phyloP scores from a whole-genome alignment of 2,888 invertebrate genomes.

The Tipula confusa region DNA sequence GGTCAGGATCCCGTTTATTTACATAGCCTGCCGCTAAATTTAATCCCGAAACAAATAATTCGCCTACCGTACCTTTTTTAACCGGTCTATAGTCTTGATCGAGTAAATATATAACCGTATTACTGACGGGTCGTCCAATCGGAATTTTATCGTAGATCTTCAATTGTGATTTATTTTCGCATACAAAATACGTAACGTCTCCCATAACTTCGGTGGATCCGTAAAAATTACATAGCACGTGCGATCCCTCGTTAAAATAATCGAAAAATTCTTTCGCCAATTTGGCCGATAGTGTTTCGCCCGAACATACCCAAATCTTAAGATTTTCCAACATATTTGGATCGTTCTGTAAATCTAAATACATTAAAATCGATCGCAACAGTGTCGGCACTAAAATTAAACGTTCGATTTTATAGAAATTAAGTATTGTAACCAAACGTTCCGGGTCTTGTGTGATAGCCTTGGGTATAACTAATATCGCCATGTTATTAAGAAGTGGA shows the following conservation, averaged over 20 bases:
- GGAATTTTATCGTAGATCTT: conserved; percentile 66
- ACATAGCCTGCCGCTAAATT: conserved; percentile 81
- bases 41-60: conserved; percentile 74
- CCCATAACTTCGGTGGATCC: conserved; percentile 92
- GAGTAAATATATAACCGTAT: conserved; percentile 74
- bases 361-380: conserved; percentile 72
- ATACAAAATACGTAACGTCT: conserved; percentile 75
- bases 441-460: conserved; percentile 73
- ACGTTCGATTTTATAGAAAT: conserved; percentile 72
- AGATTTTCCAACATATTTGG: conserved; percentile 56
- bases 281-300: conserved; percentile 70
- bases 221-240: conserved; percentile 78
- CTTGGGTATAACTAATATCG: conserved; percentile 70
- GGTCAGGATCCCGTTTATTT: conserved; percentile 65
- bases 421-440: conserved; percentile 62
- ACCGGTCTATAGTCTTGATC: conserved; percentile 70
- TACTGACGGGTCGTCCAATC: conserved; percentile 75
- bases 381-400: conserved; percentile 81
- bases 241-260: conserved; percentile 61
- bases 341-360: conserved; percentile 59
- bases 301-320: conserved; percentile 81
- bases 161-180: conserved; percentile 59
- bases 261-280: conserved; percentile 72
- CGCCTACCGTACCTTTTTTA: conserved; percentile 69
- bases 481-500: conserved; percentile 65